Conservation (phyloP, 2,797 vertebrate genomes). For the Falco biarmicus region DNA sequence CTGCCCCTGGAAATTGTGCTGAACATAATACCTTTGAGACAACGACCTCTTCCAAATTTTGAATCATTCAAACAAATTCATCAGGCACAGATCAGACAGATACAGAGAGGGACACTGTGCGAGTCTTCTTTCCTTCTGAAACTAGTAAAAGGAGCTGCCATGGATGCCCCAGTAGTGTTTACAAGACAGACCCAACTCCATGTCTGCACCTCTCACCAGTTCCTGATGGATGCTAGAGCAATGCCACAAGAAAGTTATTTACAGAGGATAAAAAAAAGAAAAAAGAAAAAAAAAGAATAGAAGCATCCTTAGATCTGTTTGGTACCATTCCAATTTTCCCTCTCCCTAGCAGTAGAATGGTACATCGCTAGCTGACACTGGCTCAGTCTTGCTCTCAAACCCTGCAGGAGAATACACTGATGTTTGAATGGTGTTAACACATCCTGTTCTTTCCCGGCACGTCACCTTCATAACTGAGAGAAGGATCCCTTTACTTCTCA, state of each 20-base stretch:
- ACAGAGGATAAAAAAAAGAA: not conserved
- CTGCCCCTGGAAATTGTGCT: not conserved
- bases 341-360: not conserved
- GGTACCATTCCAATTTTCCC: not conserved
- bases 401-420: not conserved
- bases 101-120: not conserved
- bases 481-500: not conserved
- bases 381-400: not conserved
- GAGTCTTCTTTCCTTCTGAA: not conserved
- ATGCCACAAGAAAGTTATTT: not conserved
- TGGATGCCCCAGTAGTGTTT: not conserved
- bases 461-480: not conserved
- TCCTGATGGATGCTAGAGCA: not conserved
- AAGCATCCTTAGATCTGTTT: not conserved
- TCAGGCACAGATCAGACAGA: not conserved
- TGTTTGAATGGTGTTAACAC: not conserved
- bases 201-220: fast-evolving
- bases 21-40: not conserved
- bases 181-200: not conserved
- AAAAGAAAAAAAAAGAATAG: not conserved
- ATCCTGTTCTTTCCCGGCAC: not conserved
- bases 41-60: not conserved
- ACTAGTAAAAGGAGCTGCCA: not conserved
- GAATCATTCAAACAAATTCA: not conserved
- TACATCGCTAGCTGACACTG: not conserved